phyloP scores from a whole-genome alignment of 2,888 invertebrate species.

The Tubulanus polymorphus region DNA sequence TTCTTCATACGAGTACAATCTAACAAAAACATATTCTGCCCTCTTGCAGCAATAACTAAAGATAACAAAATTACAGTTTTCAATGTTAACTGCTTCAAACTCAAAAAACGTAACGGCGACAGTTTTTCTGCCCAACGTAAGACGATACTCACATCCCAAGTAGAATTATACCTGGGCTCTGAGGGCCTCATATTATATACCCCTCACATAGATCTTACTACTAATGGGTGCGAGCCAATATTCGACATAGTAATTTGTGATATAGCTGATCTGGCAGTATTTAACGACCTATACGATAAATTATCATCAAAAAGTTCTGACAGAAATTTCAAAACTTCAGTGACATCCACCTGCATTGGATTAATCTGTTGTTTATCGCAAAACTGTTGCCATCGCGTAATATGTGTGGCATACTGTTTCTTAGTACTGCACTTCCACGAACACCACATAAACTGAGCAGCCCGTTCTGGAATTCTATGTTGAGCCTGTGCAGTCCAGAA shows the following conservation, averaged over 20 bases:
- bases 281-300: constrained; percentile 11
- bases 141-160: too few species aligned
- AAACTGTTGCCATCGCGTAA: constrained; percentile 12
- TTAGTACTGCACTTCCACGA: constrained; percentile 2
- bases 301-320: constrained; percentile 8
- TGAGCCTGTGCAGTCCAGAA: background rate
- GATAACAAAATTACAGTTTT: too few species aligned
- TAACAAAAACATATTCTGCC: too few species aligned
- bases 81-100: too few species aligned
- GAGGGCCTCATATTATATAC: constrained; percentile 11
- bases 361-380: constrained; percentile 4
- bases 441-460: background rate
- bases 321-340: constrained; percentile 11
- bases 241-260: constrained; percentile 10
- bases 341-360: constrained; percentile 6
- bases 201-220: constrained; percentile 13
- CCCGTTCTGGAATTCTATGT: background rate
- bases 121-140: too few species aligned
- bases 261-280: constrained; percentile 16
- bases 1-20: too few species aligned
- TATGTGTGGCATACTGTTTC: constrained; percentile 9
- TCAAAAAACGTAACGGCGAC: too few species aligned
- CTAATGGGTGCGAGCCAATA: constrained; percentile 12
- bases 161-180: constrained; percentile 12
- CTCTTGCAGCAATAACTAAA: too few species aligned